Evolutionary conservation across 2,113 vertebrate species (phyloP).

Genomic region (Percopsis transmontana): DNA sequence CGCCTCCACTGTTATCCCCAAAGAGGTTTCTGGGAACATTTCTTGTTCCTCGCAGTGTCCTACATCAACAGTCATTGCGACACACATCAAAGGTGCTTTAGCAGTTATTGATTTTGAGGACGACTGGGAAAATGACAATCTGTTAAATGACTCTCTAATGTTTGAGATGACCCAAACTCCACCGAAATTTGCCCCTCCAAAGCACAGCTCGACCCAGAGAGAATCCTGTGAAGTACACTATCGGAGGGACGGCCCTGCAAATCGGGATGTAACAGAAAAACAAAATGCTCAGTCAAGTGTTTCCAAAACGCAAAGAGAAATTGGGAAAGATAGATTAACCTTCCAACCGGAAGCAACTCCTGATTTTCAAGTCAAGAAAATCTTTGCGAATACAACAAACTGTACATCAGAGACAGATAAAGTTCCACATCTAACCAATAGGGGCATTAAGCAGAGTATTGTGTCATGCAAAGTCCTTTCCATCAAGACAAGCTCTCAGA

Average conservation of each 20-base stretch:
- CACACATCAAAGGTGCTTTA: background rate
- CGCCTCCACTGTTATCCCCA: background rate
- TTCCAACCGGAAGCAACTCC: conserved; percentile 38
- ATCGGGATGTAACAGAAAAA: background rate
- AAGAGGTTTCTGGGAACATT: conserved; percentile 10
- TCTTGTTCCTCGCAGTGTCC: accelerated
- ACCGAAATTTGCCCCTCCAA: conserved; percentile 57
- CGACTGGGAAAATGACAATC: conserved; percentile 82
- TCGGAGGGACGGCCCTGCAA: background rate
- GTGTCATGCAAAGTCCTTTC: background rate
- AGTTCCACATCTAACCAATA: accelerated
- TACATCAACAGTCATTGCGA: background rate
- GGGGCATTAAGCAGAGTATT: background rate
- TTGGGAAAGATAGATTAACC: conserved; percentile 24
- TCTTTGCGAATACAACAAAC: background rate
- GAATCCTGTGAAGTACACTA: conserved; percentile 1
- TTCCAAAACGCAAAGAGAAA: conserved; percentile 3
- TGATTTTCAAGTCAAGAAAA: conserved; percentile 25
- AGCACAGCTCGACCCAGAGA: conserved; percentile 59
- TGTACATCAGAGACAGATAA: background rate
- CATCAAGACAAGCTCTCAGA: background rate
- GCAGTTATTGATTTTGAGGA: conserved; percentile 74
- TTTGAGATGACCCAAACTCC: conserved; percentile 84
- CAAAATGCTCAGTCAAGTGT: background rate
- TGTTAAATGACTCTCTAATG: conserved; percentile 83